phyloP scores from a whole-genome alignment of 2,888 invertebrate genomes.

The Argynnis bischoffii region DNA sequence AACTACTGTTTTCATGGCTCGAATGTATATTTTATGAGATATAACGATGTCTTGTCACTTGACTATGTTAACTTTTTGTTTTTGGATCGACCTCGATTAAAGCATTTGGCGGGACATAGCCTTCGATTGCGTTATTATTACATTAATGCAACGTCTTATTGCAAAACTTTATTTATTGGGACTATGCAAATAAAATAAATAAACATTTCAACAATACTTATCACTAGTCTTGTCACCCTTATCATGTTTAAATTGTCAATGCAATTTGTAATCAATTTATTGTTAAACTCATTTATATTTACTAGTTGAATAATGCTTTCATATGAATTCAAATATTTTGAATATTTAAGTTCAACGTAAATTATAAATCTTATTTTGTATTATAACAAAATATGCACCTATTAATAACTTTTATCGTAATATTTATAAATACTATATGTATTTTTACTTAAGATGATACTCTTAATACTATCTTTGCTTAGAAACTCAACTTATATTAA shows the following conservation, averaged over 20 bases:
- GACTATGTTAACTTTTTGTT: slow-evolving; percentile 28
- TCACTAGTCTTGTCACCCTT: slow-evolving; percentile 15
- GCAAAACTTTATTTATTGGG: slow-evolving; percentile 28
- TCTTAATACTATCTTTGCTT: too few species aligned
- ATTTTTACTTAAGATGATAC: too few species aligned
- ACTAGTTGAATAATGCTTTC: not conserved
- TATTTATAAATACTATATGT: too few species aligned
- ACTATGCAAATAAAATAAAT: slow-evolving; percentile 28
- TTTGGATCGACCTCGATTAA: slow-evolving; percentile 45
- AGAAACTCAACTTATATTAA: too few species aligned
- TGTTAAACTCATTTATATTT: not conserved
- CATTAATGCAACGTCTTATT: slow-evolving; percentile 30
- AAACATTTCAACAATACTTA: slow-evolving; percentile 13
- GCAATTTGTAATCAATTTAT: slow-evolving; percentile 17
- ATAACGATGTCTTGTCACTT: slow-evolving; percentile 1
- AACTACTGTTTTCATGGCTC: slow-evolving; percentile 13
- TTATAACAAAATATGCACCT: too few species aligned
- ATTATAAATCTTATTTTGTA: too few species aligned
- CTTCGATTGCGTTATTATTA: slow-evolving; percentile 36
- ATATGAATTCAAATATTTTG: not conserved
- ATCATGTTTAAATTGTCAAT: slow-evolving; percentile 26
- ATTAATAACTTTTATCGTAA: too few species aligned
- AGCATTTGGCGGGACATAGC: slow-evolving; percentile 44
- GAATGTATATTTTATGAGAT: slow-evolving; percentile 14
- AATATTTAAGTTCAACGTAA: too few species aligned